These are phyloP conservation scores for Hypolimnas misippus DNA, from an alignment of 2,888 invertebrate species.

Conservation along the genomic window DNA sequence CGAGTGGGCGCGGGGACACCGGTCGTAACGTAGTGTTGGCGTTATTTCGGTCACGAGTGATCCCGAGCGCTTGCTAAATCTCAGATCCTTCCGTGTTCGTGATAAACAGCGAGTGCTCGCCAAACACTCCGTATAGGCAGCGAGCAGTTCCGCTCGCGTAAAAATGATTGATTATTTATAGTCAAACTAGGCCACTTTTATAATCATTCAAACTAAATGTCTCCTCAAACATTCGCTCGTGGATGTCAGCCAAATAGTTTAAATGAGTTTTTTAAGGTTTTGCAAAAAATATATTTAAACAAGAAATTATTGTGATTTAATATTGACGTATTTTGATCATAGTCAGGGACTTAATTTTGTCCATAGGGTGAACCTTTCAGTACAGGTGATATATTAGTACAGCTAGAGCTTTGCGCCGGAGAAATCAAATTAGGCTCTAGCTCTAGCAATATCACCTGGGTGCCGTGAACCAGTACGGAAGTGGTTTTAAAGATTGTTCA, in stretches of 20 bases:
- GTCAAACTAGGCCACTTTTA: constrained; percentile 10
- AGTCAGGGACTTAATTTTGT: too few species aligned
- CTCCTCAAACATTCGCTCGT: constrained; percentile 17
- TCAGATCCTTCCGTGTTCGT: constrained; percentile 17
- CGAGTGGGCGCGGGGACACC: background rate
- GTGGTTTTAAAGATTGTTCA: too few species aligned
- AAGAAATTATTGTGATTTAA: too few species aligned
- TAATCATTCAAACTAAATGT: constrained; percentile 7
- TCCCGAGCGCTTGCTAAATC: background rate
- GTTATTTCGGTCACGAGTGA: constrained; percentile 15
- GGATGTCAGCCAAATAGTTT: constrained; percentile 14
- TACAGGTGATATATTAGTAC: too few species aligned
- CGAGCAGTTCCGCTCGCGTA: constrained; percentile 1
- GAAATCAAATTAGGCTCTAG: too few species aligned
- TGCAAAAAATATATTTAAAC: constrained; percentile 15
- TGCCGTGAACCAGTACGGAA: too few species aligned
- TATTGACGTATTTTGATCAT: too few species aligned
- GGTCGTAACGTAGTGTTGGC: background rate
- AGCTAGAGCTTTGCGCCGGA: too few species aligned
- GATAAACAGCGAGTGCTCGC: constrained; percentile 10
- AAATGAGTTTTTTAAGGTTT: constrained; percentile 13
- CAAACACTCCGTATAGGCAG: constrained; percentile 1
- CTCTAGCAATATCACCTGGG: too few species aligned
- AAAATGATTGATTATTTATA: constrained; percentile 24
- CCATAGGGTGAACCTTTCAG: too few species aligned